Base-by-base conservation (phyloP, 2,888 invertebrate species). In the Phengaris alcon region DNA sequence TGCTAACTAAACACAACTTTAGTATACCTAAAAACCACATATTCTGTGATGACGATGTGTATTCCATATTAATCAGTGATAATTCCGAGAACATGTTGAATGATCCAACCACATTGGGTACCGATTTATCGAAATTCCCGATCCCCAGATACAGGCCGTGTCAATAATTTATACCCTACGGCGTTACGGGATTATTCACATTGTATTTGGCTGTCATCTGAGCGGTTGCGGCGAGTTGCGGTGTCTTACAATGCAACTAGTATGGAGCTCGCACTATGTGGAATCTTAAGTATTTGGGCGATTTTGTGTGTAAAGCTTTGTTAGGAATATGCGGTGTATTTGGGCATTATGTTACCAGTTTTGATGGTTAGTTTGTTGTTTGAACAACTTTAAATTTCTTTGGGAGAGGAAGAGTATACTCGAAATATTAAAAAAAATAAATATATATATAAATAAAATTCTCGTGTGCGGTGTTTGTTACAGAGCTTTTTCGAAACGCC, bases 161-260 rank as follows among this genome's bases (percentile, higher is more conserved):
- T 86, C 86, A 85, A 86, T 88, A 88, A 88, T 87, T 87, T 85
- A 84, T 83, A 83, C 83, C 75, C 82, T 84, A 84, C 84, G 83
- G 81, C 79, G 85, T 86, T 83, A 84, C 81, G 81, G 84, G 84
- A 88, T 88, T 84, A 83, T 83, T 86, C 84, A 84, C 86, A 89
- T 89, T 86, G 85, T 86, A 12, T 69, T 15, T 83, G 84, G 84
- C 86, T 87, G 87, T 86, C 88, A 85, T 83, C 83, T 81, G 81
- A 82, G 82, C 54, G 78, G 75, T 75, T 80, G 79, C 77, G 78
- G 78, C 76, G 69, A 78, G 75, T 75, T 80, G 79, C 77, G 78
- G 78, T 77, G 72, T 73, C 78, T 80, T 82, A 78, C 74, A 78
- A 82, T 81, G 83, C 81, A 84, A 83, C 83, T 70, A 68, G 68